Evolutionary conservation across 2,113 vertebrate species (phyloP).

Genomic region (Pipra filicauda): DNA sequence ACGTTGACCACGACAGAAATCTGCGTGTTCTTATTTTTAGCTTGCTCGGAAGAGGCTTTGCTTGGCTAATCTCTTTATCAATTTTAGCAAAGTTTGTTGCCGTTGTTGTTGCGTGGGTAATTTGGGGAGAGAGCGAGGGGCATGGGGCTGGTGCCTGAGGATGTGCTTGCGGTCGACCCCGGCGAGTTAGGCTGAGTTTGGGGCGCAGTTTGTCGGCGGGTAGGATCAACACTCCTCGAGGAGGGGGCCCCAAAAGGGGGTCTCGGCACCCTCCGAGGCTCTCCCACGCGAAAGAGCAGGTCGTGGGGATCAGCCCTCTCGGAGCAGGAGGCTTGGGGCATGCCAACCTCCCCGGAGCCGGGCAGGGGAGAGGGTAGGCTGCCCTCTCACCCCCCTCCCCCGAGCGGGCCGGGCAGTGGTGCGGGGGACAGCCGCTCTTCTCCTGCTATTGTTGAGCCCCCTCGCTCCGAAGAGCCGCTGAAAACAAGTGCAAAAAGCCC

Average conservation of each 20-base stretch:
- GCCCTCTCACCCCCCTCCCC: background rate
- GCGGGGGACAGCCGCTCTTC: background rate
- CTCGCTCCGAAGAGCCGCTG: background rate
- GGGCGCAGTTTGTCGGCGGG: background rate
- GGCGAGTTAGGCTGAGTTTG: background rate
- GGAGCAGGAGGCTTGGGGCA: background rate
- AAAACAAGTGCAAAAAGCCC: slow-evolving; percentile 31
- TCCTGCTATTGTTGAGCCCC: background rate
- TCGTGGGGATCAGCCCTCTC: background rate
- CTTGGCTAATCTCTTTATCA: slow-evolving; percentile 40
- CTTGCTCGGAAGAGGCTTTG: slow-evolving; percentile 52
- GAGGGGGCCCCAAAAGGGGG: background rate
- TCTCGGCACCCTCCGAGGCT: background rate
- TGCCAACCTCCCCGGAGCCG: background rate
- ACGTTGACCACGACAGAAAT: slow-evolving; percentile 9
- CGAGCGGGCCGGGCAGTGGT: background rate
- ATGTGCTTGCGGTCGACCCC: background rate
- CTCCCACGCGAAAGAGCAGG: background rate
- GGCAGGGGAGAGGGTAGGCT: background rate
- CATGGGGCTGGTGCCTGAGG: background rate
- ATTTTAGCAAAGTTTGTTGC: slow-evolving; percentile 41
- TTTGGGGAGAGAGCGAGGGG: background rate
- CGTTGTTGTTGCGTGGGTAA: background rate
- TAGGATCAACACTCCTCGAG: background rate
- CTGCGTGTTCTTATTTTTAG: slow-evolving; percentile 55